These are phyloP conservation scores for Podocnemis expansa DNA, from an alignment of 2,113 vertebrate species.

Conservation along the genomic window DNA sequence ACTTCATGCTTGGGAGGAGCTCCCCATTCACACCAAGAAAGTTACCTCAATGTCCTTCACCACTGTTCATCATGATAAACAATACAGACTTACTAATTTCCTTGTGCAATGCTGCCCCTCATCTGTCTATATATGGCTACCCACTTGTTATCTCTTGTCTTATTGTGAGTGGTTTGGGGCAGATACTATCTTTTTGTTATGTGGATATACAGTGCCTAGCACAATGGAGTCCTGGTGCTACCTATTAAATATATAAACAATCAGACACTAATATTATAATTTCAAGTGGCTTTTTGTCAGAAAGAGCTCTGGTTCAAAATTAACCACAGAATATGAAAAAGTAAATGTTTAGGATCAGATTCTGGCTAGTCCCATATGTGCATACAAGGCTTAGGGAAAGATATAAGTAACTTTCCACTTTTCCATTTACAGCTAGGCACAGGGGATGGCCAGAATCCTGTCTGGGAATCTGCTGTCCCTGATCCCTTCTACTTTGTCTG, in stretches of 20 bases:
- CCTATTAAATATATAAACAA: not conserved
- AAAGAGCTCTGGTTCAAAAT: not conserved
- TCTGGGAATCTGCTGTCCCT: no score
- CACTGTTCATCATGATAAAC: not conserved
- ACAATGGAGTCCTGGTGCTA: not conserved
- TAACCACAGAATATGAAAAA: not conserved
- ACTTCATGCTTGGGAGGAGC: not conserved
- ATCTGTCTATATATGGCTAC: not conserved
- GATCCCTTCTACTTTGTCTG: no score
- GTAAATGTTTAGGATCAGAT: not conserved
- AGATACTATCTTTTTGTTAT: not conserved
- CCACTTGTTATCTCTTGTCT: not conserved
- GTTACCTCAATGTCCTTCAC: not conserved
- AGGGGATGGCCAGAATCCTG: no score
- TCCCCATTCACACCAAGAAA: not conserved
- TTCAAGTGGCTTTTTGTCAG: not conserved
- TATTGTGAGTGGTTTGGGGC: not conserved
- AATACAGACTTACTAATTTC: not conserved
- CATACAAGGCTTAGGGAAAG: not conserved
- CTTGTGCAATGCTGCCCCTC: fast-evolving
- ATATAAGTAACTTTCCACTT: not conserved
- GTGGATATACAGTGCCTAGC: not conserved
- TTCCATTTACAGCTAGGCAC: not conserved
- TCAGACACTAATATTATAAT: not conserved
- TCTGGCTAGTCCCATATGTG: no score